Evolutionary conservation across 2,888 invertebrate genomes (phyloP), one percentile per base, ranked within the genome.

Genomic region (Drosophila barbarae): DNA sequence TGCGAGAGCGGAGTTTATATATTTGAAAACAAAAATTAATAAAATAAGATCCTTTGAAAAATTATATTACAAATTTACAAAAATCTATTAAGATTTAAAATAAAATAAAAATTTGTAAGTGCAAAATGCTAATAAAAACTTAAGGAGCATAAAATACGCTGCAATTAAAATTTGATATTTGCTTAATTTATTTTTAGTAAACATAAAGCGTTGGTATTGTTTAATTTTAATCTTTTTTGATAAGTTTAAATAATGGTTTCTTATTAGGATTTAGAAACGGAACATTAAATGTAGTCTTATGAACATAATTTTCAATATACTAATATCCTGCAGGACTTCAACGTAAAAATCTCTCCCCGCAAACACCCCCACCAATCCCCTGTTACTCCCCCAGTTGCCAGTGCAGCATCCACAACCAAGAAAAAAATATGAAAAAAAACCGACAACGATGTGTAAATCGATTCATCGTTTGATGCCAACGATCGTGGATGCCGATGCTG

Each of bases 391-490:
- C 8, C 7, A 13, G 65, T 69, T 65, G 60, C 60, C 44, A 23
- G 28, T 30, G 23, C 39, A 53, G 47, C 41, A 52, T 35, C 30
- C 15, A 21, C 12, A 18, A 42, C 10, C 26, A 1, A n/a, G 2
- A 41, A 42, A 41, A 12, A 12, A 7, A 5, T 5, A 32, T 6
- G 7, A 5, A 6, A 18, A 35, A 41, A 41, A 7, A 21, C 47
- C 39, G 34, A 46, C 39, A 80, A 84, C 78, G 79, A 82, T 83
- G 85, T 83, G 75, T 81, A 80, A 85, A 83, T 83, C 85, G 85
- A 85, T 83, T 85, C 75, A 72, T 71, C 77, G 80, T 75, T 84
- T 82, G 79, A 73, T 65, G 75, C 71, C 60, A 60, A 64, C 66
- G 71, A 78, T 81, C 72, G 63, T 50, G 59, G 55, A 46, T 64